A percentile compares a stretch with the other conserved stretches of the same genome.
These are phyloP conservation scores for Anoplopoma fimbria DNA, from an alignment of 2,113 vertebrate species.

Conservation along the genomic window DNA sequence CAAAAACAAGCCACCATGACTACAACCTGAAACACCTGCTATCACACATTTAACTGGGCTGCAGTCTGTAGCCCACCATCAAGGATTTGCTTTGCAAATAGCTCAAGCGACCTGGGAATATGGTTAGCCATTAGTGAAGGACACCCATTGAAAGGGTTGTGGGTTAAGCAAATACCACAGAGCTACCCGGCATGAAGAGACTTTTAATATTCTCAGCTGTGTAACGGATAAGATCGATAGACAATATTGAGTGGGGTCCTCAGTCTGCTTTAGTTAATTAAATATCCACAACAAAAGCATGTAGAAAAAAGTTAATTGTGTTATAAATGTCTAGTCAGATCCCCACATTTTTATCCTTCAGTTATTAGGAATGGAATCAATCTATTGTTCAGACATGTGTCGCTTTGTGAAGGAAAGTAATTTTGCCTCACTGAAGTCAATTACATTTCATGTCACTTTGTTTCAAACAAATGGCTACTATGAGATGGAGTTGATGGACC, in stretches of 20 bases:
- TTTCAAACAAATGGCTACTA: constrained; percentile 25
- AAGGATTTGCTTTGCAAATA: constrained; percentile 62
- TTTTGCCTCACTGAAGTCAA: constrained; percentile 10
- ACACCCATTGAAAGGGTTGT: constrained; percentile 42
- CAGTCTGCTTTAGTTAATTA: constrained; percentile 4
- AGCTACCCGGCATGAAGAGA: constrained; percentile 1
- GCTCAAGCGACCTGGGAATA: constrained; percentile 44
- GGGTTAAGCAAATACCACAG: constrained; percentile 47
- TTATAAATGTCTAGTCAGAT: not conserved
- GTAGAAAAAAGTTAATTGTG: not conserved
- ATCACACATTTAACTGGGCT: constrained; percentile 57
- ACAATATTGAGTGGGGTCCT: not conserved
- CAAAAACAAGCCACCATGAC: constrained; percentile 65
- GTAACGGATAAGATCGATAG: constrained; percentile 4
- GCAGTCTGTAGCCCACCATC: constrained; percentile 45
- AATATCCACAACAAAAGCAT: constrained; percentile 7
- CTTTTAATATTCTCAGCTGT: constrained; percentile 19
- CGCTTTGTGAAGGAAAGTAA: not conserved
- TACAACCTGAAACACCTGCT: constrained; percentile 70
- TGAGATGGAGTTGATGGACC: not conserved
- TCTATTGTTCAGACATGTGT: constrained; percentile 5
- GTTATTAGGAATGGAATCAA: constrained; percentile 1
- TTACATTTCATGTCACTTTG: constrained; percentile 16
- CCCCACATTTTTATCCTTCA: not conserved
- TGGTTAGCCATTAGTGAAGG: constrained; percentile 66